A percentile compares a stretch with the other conserved stretches of the same genome.
Conservation (phyloP, 2,113 vertebrate species). For the Triplophysa tibetana region DNA sequence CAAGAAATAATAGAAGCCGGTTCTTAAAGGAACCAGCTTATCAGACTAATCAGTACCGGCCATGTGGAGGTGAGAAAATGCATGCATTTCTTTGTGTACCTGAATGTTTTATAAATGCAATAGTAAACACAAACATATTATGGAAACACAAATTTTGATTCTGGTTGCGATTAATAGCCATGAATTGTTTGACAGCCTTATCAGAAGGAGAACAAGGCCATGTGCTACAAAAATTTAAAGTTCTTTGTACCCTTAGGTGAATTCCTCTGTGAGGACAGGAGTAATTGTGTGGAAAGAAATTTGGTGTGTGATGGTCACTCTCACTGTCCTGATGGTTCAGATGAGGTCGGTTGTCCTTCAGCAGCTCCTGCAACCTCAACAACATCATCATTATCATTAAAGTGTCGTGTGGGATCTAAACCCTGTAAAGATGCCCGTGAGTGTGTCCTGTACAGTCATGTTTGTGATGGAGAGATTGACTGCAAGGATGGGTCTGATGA, state of each 20-base stretch:
- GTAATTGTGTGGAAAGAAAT: constrained; percentile 62
- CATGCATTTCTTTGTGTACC: no score
- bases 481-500: constrained; percentile 86
- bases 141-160: no score
- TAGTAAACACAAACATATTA: no score
- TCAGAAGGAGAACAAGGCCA: no score
- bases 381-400: constrained; percentile 15
- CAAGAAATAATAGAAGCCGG: no score
- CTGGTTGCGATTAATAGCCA: no score
- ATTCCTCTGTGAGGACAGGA: constrained; percentile 74
- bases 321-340: constrained; percentile 81
- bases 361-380: not conserved
- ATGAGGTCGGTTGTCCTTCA: constrained; percentile 73
- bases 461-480: constrained; percentile 84
- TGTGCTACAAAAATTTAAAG: not conserved
- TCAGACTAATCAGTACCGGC: no score
- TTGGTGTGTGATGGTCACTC: constrained; percentile 76
- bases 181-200: no score
- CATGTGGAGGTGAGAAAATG: no score
- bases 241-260: constrained; percentile 37
- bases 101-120: no score
- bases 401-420: constrained; percentile 60
- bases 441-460: constrained; percentile 71
- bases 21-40: no score
- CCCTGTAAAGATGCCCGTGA: constrained; percentile 69